phyloP scores from a whole-genome alignment of 2,888 invertebrate species.

The Caenorhabditis afra region DNA sequence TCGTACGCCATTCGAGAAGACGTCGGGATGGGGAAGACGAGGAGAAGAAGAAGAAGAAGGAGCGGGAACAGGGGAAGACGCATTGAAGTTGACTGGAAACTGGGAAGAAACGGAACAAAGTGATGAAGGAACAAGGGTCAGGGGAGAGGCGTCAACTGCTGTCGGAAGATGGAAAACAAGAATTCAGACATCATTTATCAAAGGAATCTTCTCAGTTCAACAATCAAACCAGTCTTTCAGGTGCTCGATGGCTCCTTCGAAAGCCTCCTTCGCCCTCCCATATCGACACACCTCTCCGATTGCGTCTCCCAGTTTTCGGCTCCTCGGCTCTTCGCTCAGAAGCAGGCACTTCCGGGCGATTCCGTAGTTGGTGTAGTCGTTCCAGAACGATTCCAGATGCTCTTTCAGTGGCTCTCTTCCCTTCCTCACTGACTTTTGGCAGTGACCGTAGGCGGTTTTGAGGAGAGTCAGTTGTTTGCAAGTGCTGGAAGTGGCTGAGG shows the following conservation, averaged over 20 bases:
- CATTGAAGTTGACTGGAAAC: no score
- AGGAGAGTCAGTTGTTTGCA: no score
- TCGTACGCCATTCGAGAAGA: neutral
- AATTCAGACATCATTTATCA: no score
- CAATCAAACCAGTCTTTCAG: no score
- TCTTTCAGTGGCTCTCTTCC: neutral
- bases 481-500: no score
- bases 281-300: neutral
- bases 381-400: neutral
- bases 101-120: no score
- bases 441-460: no score
- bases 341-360: constrained; percentile 8
- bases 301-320: neutral
- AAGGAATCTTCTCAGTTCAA: no score
- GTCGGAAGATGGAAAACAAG: no score
- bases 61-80: neutral
- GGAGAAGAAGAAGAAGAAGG: neutral
- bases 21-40: neutral
- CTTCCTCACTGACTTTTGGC: neutral
- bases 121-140: no score
- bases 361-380: constrained; percentile 18
- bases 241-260: no score
- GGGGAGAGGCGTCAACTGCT: no score
- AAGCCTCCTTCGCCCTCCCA: neutral
- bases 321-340: neutral